Base-by-base conservation (phyloP, 2,797 vertebrate species). In the Amphiprion clarkii region DNA sequence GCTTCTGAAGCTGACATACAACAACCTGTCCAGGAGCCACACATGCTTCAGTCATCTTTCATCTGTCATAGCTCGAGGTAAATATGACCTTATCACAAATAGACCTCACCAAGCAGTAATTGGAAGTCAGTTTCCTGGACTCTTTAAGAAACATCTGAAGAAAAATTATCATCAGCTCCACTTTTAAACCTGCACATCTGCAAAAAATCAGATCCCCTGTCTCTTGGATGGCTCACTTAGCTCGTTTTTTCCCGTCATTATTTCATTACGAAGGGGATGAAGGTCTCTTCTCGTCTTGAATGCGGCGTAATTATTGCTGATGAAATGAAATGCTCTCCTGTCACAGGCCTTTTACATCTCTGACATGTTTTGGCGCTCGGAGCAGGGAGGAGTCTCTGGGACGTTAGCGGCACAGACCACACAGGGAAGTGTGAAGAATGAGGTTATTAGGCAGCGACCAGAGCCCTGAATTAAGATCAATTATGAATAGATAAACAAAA, bases 161-260 rank as follows among this genome's bases (percentile, higher is more conserved):
- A 67, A 83, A 87, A 56, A 88, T 61, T 33, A 85, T 82, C 60
- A 81, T 85, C 69, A 67, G 70, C 46, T 87, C 16, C 9, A 29
- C 71, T 73, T 84, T 84, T 58, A 80, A 80, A 83, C 39, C 75
- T 60, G 73, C 84, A 90, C 92, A 94, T 93, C 88, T 93, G 90
- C 65, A 79, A 67, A 73, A 77, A 84, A 93, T 93, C 83, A 90
- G 54, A 88, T 79, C 77, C 74, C 73, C 73, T 79, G 76, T 90
- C 86, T 88, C 71, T 79, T 72, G 76, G 83, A 89, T 71, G 76
- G 60, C 77, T 86, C 76, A 19, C 11, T 58, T 58, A 44, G 54
- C 40, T 61, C 44, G 9, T 36, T 17, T 64, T 60, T 67, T 44
- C 44, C 75, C 52, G 0, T 83, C 68, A 82, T 90, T 80, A 85